A percentile compares a stretch with the other conserved stretches of the same genome.
phyloP scores from a whole-genome alignment of 2,113 vertebrate genomes.

The Prochilodus magdalenae region DNA sequence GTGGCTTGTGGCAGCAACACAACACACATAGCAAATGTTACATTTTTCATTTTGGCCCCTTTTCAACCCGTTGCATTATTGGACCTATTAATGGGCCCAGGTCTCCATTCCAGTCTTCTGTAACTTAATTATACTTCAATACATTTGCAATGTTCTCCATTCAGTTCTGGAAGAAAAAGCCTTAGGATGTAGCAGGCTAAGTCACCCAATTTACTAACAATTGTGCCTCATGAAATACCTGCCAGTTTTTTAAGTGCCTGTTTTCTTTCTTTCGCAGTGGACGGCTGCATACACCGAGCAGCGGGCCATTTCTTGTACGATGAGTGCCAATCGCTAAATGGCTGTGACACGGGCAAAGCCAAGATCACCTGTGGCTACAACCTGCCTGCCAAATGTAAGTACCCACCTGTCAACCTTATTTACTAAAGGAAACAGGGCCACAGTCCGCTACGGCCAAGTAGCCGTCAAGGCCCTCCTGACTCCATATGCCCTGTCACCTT shows the following conservation, averaged over 20 bases:
- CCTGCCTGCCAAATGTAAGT: conserved; percentile 97
- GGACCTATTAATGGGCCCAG: too few relatives aligned
- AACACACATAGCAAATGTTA: too few relatives aligned
- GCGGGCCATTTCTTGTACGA: conserved; percentile 91
- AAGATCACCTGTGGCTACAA: conserved; percentile 97
- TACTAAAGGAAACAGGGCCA: conserved; percentile 7
- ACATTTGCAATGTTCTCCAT: background rate
- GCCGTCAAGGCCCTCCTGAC: background rate
- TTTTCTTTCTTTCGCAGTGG: conserved; percentile 78
- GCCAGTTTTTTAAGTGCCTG: background rate
- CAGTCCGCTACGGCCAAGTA: background rate
- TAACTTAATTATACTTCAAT: background rate
- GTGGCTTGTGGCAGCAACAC: too few relatives aligned
- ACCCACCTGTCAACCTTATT: conserved; percentile 52
- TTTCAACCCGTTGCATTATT: too few relatives aligned
- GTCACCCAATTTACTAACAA: background rate
- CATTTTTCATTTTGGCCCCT: too few relatives aligned
- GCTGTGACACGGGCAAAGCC: conserved; percentile 94
- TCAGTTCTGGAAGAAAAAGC: background rate
- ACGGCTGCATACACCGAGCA: conserved; percentile 97
- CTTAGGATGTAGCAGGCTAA: background rate
- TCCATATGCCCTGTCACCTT: background rate
- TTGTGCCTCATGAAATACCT: background rate
- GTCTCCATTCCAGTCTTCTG: too few relatives aligned
- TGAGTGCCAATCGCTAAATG: conserved; percentile 91